Base-by-base conservation (phyloP, 2,113 vertebrate species). In the Echinops telfairi region DNA sequence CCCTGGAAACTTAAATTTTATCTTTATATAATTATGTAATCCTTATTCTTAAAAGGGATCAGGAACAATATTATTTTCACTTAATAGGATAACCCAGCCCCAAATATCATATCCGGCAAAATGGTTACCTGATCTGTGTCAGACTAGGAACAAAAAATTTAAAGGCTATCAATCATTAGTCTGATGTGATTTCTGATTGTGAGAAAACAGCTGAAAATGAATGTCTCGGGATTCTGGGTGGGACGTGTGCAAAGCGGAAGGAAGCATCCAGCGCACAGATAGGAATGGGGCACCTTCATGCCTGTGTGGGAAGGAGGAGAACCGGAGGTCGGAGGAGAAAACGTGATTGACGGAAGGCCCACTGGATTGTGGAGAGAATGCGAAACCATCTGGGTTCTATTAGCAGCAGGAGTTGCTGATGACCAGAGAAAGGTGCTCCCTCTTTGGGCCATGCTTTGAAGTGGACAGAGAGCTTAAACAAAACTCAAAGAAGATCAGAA, bases 141-240 rank as follows among this genome's bases (percentile, higher is more conserved):
- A 86, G 47, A 78, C 11, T 36, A 86, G 71, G 75, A 89, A 14
- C 31, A 89, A 31, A 88, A 82, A 83, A 9, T 31, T 58, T 81
- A 36, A 75, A 57, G 79, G n/a, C 20, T 84, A 57, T 25, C 77
- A 10, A 85, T 58, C 17, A 57, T 79, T 57, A 40, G n/a, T 40
- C 36, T 79, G 73, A 29, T 6, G 36, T 33, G 7, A 85, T 76
- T 91, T 86, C 83, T 84, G 58, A 20, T 57, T 76, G 22, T 29
- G 81, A 62, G 36, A 38, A 91, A 93, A n/a, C 62, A 91, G 57
- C 33, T 89, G 43, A 76, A 73, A 82, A 84, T 58, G 17, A 88
- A 47, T 40, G 25, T 0, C 20, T 5, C 57, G 83, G n/a, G 76
- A 81, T 82, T 88, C n/a, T 60, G n/a, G 47, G 53, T 75, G 70